Evolutionary conservation across 2,113 vertebrate genomes (phyloP).

Genomic region (Pseudonaja textilis): DNA sequence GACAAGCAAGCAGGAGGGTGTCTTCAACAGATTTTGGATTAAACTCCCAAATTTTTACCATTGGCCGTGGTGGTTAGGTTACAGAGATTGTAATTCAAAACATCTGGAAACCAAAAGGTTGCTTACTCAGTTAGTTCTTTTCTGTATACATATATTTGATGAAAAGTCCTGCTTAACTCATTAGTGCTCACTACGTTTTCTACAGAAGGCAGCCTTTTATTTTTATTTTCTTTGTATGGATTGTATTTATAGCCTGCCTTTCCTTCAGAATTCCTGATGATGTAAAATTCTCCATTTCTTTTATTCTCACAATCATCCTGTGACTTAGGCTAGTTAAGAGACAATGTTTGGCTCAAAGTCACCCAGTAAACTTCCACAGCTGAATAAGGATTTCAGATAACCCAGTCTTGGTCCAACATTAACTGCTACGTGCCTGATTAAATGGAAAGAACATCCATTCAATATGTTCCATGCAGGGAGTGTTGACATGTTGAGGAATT

Average conservation of each 20-base stretch:
- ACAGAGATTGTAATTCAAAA: neutral
- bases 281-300: neutral
- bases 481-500: neutral
- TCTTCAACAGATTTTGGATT: neutral
- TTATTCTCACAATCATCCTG: neutral
- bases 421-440: neutral
- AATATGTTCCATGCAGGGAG: neutral
- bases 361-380: neutral
- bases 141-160: neutral
- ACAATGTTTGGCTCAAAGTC: neutral
- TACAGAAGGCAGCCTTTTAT: neutral
- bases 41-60: neutral
- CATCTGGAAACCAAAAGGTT: neutral
- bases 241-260: neutral
- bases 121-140: neutral
- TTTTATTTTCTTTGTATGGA: neutral
- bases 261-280: neutral
- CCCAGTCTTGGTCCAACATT: neutral
- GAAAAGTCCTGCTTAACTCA: neutral
- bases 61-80: neutral
- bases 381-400: neutral
- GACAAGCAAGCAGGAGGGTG: neutral
- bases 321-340: neutral
- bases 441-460: neutral
- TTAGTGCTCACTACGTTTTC: neutral